phyloP scores from a whole-genome alignment of 2,888 invertebrate species.

The Thereva nobilitata region DNA sequence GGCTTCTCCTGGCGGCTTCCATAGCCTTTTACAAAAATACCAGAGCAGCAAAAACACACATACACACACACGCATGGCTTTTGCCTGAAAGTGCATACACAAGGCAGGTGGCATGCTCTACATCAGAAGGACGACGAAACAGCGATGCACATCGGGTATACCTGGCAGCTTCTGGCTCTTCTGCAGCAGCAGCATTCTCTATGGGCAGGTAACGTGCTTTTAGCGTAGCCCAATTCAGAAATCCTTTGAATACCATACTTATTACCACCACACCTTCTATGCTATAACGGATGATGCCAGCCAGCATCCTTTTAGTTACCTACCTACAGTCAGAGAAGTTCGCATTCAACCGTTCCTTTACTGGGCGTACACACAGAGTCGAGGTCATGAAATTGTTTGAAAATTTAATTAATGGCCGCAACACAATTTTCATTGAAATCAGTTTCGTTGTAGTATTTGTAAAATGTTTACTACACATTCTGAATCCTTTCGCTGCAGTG shows the following conservation, averaged over 20 bases:
- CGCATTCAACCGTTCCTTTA: constrained; percentile 12
- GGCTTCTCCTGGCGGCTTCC: constrained; percentile 13
- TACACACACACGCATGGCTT: not conserved
- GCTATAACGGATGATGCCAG: not conserved
- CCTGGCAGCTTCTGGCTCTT: not conserved
- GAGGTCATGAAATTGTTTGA: constrained; percentile 33
- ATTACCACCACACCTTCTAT: not conserved
- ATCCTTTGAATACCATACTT: constrained; percentile 20
- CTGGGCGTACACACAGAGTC: constrained; percentile 9
- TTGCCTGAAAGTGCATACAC: too few relatives aligned
- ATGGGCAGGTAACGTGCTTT: constrained; percentile 24
- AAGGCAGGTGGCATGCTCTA: not conserved
- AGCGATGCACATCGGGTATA: constrained; percentile 7
- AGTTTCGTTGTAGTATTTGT: constrained; percentile 28
- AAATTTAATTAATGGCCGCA: constrained; percentile 35
- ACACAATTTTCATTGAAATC: constrained; percentile 35
- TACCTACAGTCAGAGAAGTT: constrained; percentile 17
- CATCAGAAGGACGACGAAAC: constrained; percentile 3
- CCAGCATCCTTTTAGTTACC: constrained; percentile 4
- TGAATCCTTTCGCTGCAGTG: constrained; percentile 8
- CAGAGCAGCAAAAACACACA: not conserved
- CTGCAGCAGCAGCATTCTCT: constrained; percentile 19
- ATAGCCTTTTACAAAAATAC: constrained; percentile 3
- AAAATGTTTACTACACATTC: constrained; percentile 28
- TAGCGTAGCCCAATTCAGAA: constrained; percentile 16